Percentiles rank a stretch among this genome's conserved stretches.
Evolutionary conservation across 1,140 invertebrate species (phyloP).

Genomic region (Ectropis grisescens): DNA sequence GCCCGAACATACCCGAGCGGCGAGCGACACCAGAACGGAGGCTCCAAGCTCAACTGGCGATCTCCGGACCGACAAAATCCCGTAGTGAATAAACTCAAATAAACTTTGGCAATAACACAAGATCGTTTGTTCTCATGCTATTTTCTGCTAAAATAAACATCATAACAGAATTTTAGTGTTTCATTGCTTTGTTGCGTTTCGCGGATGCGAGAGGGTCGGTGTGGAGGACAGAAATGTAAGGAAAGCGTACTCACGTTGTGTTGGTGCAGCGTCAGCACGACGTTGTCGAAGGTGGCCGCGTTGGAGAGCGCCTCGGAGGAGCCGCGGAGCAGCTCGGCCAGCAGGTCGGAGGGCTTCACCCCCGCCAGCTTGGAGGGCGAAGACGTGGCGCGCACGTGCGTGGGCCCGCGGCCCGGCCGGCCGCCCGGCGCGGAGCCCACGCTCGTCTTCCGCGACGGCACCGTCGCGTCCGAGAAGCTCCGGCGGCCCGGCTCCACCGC

Average conservation of each 20-base stretch:
- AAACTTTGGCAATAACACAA: slow-evolving; percentile 41
- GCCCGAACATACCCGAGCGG: not conserved
- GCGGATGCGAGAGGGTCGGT: slow-evolving; percentile 17
- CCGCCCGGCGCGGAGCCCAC: slow-evolving; percentile 36
- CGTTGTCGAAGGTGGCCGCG: slow-evolving; percentile 61
- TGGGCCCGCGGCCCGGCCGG: slow-evolving; percentile 31
- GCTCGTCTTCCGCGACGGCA: slow-evolving; percentile 51
- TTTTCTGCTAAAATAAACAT: slow-evolving; percentile 43
- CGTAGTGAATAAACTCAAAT: slow-evolving; percentile 28
- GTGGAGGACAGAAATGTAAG: slow-evolving; percentile 21
- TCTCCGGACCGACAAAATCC: slow-evolving; percentile 25
- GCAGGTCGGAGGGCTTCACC: slow-evolving; percentile 75
- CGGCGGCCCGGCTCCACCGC: slow-evolving; percentile 59
- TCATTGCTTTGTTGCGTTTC: slow-evolving; percentile 24
- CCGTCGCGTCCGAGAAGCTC: slow-evolving; percentile 59
- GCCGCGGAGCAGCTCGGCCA: slow-evolving; percentile 80
- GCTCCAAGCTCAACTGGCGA: too few relatives aligned
- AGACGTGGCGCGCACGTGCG: slow-evolving; percentile 82
- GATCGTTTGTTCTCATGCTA: slow-evolving; percentile 32
- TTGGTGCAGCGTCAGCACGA: slow-evolving; percentile 59
- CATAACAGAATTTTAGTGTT: slow-evolving; percentile 27
- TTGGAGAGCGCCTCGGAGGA: slow-evolving; percentile 81
- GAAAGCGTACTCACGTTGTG: slow-evolving; percentile 65
- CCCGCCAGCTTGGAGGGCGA: slow-evolving; percentile 83
- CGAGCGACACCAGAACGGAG: too few relatives aligned